Conservation (phyloP, 1,140 invertebrate species). For the Papilio dardanus region DNA sequence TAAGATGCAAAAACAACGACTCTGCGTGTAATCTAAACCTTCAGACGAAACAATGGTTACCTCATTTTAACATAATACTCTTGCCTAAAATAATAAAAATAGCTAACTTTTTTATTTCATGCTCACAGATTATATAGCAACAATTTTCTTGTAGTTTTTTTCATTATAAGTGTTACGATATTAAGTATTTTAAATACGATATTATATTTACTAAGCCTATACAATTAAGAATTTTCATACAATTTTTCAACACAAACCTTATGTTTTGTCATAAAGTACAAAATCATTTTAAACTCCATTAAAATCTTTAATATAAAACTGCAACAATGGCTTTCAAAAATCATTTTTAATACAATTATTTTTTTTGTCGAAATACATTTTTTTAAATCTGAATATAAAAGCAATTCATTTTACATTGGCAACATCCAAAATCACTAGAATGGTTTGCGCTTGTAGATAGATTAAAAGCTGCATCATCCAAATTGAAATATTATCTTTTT, state of each 20-base stretch:
- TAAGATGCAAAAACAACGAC: conserved; percentile 13
- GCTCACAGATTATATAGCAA: not conserved
- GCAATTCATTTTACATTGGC: conserved; percentile 26
- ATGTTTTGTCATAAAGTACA: not conserved
- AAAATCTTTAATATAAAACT: not conserved
- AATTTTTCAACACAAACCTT: not conserved
- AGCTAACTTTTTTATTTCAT: not conserved
- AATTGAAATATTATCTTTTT: conserved; percentile 27
- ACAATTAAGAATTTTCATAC: too few species aligned
- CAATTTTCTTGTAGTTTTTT: not conserved
- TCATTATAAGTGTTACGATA: too few species aligned
- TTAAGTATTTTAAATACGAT: too few species aligned
- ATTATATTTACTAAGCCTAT: too few species aligned
- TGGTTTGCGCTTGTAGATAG: conserved; percentile 17
- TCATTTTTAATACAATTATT: not conserved
- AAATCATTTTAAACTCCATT: not conserved
- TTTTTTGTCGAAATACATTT: not conserved
- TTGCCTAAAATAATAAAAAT: not conserved
- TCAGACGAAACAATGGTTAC: not conserved
- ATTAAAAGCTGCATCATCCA: conserved; percentile 25
- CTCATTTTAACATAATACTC: not conserved
- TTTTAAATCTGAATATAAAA: conserved; percentile 18
- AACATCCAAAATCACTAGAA: conserved; percentile 23
- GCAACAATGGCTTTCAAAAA: not conserved
- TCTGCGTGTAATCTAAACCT: conserved; percentile 5